Percentiles rank a stretch among this genome's conserved stretches.
Evolutionary conservation across 2,797 vertebrate genomes (phyloP).

Genomic region (Notoglanidium macrostoma): DNA sequence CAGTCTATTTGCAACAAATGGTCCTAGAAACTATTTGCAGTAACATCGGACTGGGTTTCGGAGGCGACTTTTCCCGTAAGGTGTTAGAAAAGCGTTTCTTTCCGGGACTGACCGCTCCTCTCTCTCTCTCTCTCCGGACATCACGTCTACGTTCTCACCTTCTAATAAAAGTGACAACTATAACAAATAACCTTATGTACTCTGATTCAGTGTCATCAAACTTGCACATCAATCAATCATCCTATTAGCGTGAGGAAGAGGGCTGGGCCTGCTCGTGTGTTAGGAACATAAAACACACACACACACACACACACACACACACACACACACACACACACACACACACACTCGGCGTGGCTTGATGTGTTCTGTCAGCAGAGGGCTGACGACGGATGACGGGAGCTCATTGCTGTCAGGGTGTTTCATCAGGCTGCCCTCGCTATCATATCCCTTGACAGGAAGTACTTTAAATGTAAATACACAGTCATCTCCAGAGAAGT

Average conservation of each 20-base stretch:
- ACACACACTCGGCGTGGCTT: constrained; percentile 24
- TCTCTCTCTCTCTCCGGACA: constrained; percentile 28
- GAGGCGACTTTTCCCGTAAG: not conserved
- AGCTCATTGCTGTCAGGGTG: constrained; percentile 29
- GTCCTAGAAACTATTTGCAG: constrained; percentile 37
- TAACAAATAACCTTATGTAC: constrained; percentile 67
- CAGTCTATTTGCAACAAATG: constrained; percentile 17
- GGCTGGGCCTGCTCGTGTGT: constrained; percentile 32
- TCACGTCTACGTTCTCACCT: constrained; percentile 43
- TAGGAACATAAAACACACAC: constrained; percentile 19
- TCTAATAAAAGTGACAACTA: constrained; percentile 63
- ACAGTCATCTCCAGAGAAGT: not conserved
- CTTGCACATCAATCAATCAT: constrained; percentile 75
- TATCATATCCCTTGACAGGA: constrained; percentile 2
- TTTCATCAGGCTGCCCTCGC: constrained; percentile 30
- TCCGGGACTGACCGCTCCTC: not conserved
- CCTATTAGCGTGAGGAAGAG: constrained; percentile 66
- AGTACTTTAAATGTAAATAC: constrained; percentile 31
- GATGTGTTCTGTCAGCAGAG: constrained; percentile 38
- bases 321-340: constrained; percentile 7
- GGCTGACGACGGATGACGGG: not conserved
- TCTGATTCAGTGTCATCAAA: constrained; percentile 75
- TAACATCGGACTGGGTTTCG: constrained; percentile 9
- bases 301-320: constrained; percentile 22
- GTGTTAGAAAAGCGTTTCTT: not conserved